These are phyloP conservation scores for Callimorpha dominula DNA, from an alignment of 2,888 invertebrate genomes.

Conservation along the genomic window DNA sequence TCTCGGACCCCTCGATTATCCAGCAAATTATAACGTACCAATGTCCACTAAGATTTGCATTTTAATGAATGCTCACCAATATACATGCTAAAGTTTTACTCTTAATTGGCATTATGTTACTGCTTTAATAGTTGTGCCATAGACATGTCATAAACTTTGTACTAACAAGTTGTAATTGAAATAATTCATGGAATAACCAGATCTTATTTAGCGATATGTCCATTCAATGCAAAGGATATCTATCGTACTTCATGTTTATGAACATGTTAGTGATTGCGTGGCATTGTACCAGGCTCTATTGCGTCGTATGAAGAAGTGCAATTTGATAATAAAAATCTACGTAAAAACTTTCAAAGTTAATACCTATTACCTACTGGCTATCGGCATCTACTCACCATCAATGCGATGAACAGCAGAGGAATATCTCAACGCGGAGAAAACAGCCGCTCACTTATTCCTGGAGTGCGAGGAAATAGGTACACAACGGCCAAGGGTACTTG, in stretches of 20 bases:
- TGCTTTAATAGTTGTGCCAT: conserved; percentile 20
- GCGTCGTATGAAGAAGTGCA: not conserved
- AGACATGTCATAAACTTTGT: conserved; percentile 24
- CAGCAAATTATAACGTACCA: not conserved
- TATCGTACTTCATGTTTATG: conserved; percentile 9
- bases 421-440: too few species aligned
- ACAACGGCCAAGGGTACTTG: too few species aligned
- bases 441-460: too few species aligned
- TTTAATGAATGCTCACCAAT: not conserved
- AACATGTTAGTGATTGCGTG: conserved; percentile 4
- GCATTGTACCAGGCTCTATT: not conserved
- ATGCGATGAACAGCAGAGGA: too few species aligned
- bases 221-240: conserved; percentile 43
- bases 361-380: too few species aligned
- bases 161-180: conserved; percentile 34
- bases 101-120: conserved; percentile 13
- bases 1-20: not conserved
- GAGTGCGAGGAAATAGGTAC: too few species aligned
- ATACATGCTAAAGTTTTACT: not conserved
- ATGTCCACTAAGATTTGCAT: not conserved
- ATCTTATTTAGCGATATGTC: conserved; percentile 36
- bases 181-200: conserved; percentile 31
- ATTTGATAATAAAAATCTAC: not conserved
- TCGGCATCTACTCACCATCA: too few species aligned
- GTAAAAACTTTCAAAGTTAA: not conserved